A percentile compares a stretch with the other conserved stretches of the same genome.
These are phyloP conservation scores for Ptilorrhoa leucosticta DNA, from an alignment of 2,113 vertebrate genomes.

Conservation along the genomic window DNA sequence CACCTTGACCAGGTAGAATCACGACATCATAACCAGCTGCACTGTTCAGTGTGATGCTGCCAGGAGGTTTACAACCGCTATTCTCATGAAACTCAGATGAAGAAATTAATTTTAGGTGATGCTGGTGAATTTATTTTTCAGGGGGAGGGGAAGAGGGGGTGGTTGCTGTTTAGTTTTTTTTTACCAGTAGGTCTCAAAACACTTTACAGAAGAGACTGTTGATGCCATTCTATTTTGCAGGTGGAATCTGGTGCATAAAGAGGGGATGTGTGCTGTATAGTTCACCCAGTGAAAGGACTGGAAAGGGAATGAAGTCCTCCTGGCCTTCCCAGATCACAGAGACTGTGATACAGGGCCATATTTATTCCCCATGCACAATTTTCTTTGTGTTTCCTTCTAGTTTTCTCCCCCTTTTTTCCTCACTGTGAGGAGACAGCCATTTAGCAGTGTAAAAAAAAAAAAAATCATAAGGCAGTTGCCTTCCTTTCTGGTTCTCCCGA, in stretches of 20 bases:
- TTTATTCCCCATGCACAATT: neutral
- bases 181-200: neutral
- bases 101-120: neutral
- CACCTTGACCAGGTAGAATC: neutral
- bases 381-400: neutral
- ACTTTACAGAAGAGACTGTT: neutral
- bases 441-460: neutral
- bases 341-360: neutral
- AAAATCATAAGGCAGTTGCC: neutral
- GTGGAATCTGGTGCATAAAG: neutral
- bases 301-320: neutral
- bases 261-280: neutral
- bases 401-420: neutral
- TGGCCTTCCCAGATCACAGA: neutral
- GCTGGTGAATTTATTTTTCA: neutral
- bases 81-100: neutral
- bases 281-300: neutral
- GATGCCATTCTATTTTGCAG: neutral
- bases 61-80: neutral
- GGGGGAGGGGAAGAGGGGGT: fast-evolving
- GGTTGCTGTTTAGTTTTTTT: neutral
- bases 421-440: neutral
- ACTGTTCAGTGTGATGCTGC: neutral
- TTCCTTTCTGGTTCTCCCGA: neutral
- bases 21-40: fast-evolving